phyloP scores from a whole-genome alignment of 1,140 invertebrate genomes.

The Limonius californicus region DNA sequence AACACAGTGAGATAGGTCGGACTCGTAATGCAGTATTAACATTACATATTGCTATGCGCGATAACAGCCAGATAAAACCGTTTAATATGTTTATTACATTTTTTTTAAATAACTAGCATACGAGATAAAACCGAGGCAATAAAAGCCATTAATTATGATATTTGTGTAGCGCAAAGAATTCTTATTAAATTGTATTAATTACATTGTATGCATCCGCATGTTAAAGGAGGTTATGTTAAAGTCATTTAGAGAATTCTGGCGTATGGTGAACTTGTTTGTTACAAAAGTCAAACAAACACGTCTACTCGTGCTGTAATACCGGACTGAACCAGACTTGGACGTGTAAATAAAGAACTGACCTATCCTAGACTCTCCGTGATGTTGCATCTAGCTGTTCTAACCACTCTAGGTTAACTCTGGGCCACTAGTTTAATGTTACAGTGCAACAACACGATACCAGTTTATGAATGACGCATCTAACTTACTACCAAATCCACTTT shows the following conservation, averaged over 20 bases:
- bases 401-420: not conserved
- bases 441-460: not conserved
- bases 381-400: conserved; percentile 1
- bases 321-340: conserved; percentile 3
- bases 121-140: conserved; percentile 1
- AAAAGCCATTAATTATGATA: not conserved
- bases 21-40: not conserved
- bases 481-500: no score
- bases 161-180: not conserved
- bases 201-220: not conserved
- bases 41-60: not conserved
- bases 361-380: conserved; percentile 8
- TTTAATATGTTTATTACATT: conserved; percentile 3
- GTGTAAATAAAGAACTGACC: conserved; percentile 13
- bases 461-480: no score
- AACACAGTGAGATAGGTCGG: conserved; percentile 4
- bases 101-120: not conserved
- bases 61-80: not conserved
- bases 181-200: not conserved
- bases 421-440: conserved; percentile 13
- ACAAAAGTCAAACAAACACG: not conserved
- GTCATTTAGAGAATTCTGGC: not conserved
- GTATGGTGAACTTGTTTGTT: not conserved
- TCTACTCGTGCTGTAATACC: not conserved
- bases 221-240: not conserved